Base-by-base conservation (phyloP, 30 jellyfish, hydroid and myxozoan genomes). In the Haliclystus octoradiatus region DNA sequence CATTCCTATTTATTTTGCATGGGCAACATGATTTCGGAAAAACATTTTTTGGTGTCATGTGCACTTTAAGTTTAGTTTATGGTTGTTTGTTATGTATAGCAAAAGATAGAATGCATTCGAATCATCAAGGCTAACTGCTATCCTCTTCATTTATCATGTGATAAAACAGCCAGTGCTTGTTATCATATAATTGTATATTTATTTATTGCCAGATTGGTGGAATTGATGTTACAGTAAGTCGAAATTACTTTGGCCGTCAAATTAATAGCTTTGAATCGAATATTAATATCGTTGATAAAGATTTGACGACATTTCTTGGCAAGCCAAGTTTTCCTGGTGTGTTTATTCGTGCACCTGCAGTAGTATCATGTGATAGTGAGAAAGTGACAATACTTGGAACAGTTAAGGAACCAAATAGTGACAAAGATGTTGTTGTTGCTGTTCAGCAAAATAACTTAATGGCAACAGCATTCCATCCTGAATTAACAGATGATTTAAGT, bases 381-480 rank as follows among this genome's bases (percentile, higher is more conserved):
- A 61, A 66, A 14, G 95, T 90, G 26, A 50, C 62, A 34, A 80
- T 90, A 0, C 83, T 90, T 15, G 98, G 90, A 2, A 76, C 94
- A 1, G 79, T 90, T 29, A 13, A 0, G 1, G 70, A 72, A 24
- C 40, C 52, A 3, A 52, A 65, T 0, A 66, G 30, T 12, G 69
- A 50, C 40, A 34, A 70, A 2, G 63, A 81, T 13, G 83, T 90
- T 23, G 69, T 82, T 51, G 95, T 90, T 15, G 98, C 95, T n/a
- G 98, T 90, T 15, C 73, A 73, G 46, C 95, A 90, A 65, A 78
- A 73, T n/a, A 81, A 90, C 62, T 7, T 90, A 3, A 65, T 90
- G 5, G 98, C 93, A 61, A 90, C 98, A 19, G 76, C 98, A 0
- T 90, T 90, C 71, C 98, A 90, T 50, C 98, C 98, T 3, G 98